Evolutionary conservation across 2,888 invertebrate species (phyloP), one percentile per base, ranked within the genome.

Genomic region (Heteropelma amictum): DNA sequence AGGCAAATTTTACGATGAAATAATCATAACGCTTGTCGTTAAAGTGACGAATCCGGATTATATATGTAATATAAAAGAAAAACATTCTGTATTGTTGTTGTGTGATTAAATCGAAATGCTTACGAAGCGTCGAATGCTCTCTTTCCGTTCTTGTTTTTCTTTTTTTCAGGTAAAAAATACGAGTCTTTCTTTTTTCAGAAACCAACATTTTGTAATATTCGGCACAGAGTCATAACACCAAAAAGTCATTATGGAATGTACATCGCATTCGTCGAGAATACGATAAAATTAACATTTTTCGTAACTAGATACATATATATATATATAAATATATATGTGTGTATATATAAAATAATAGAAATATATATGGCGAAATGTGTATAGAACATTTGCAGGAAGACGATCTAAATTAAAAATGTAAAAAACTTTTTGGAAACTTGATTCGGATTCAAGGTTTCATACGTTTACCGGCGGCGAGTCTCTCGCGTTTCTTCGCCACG

Each of bases 401-500:
- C 54, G 7, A 56, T 30, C 6, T 35, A 12, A 12, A 35, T 51
- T 14, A 21, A n/a, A 33, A 54, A 47, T 8, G 12, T 12, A n/a
- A 8, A 42, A 45, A 1, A 7, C 49, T 33, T 17, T 40, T 8
- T n/a, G 0, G 26, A 49, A 40, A 51, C 14, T 30, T n/a, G n/a
- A n/a, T n/a, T n/a, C n/a, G n/a, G n/a, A n/a, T 42, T 75, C 26
- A 67, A 12, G 63, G 72, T 42, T 67, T 72, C 2, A 70, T 72
- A 8, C 53, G 70, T 45, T 38, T 60, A 12, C 14, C 26, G 5
- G 64, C 69, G 3, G 85, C 83, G 77, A 89, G 81, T 81, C 92
- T 92, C 8, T 93, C 91, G 82, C 95, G 91, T 85, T 93, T 93
- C 73, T 92, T 92, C 1, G 95, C 94, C 58, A 96, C 84, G 85